Evolutionary conservation across 35 echinoderm and acorn worm species (phyloP).

Genomic region (Nesometra sesokonis): DNA sequence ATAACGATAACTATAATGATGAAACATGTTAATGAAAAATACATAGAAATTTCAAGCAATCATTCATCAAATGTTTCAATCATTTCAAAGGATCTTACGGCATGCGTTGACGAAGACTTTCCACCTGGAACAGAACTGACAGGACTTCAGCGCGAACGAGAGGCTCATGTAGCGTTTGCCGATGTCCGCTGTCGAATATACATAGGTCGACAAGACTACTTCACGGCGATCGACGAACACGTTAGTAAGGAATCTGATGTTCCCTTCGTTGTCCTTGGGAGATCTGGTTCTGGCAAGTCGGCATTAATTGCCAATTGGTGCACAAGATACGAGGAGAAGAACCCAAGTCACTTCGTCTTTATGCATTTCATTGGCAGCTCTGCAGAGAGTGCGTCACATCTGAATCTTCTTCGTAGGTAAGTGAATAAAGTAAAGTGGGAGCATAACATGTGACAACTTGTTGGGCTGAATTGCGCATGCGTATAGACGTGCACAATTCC

Average conservation of each 20-base stretch:
- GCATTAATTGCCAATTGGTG: constrained; percentile 85
- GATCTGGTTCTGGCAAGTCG: constrained; percentile 79
- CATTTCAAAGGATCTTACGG: constrained; percentile 47
- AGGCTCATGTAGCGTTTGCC: constrained; percentile 74
- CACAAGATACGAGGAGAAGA: constrained; percentile 52
- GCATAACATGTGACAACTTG: too few species aligned
- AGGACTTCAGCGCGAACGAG: constrained; percentile 42
- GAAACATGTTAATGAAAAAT: too few species aligned
- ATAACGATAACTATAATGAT: too few species aligned
- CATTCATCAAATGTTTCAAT: neutral
- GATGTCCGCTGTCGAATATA: constrained; percentile 53
- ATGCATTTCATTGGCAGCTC: constrained; percentile 91
- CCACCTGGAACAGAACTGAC: constrained; percentile 73
- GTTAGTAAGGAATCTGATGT: neutral
- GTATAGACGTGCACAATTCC: too few species aligned
- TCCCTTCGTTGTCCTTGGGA: constrained; percentile 61
- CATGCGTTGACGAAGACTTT: constrained; percentile 69
- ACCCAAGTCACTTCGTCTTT: constrained; percentile 59
- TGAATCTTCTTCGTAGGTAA: constrained; percentile 67
- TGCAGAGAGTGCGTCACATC: constrained; percentile 79
- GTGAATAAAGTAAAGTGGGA: too few species aligned
- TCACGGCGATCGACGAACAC: constrained; percentile 49
- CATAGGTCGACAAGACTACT: constrained; percentile 75
- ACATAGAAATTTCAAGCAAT: too few species aligned
- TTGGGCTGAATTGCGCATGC: too few species aligned